Percentiles rank a stretch among this genome's conserved stretches.
phyloP scores from a whole-genome alignment of 2,113 vertebrate genomes.

The Meriones unguiculatus region DNA sequence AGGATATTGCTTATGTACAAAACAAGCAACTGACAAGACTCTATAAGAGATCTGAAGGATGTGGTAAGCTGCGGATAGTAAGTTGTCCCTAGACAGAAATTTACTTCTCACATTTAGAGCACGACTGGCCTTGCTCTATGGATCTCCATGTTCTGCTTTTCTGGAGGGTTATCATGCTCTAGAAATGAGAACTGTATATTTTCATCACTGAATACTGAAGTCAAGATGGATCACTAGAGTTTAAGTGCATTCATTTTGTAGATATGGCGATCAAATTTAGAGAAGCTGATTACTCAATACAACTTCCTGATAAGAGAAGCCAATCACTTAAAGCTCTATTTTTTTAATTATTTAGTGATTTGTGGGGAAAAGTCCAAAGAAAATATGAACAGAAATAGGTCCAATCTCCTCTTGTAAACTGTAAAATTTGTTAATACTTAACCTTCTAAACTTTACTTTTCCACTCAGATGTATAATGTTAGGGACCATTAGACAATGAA shows the following conservation, averaged over 20 bases:
- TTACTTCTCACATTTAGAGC: not conserved
- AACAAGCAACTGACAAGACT: not conserved
- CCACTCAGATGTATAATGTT: slow-evolving; percentile 40
- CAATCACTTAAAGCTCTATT: not conserved
- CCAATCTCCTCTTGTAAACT: not conserved
- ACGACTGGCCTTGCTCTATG: not conserved
- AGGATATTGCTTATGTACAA: not conserved
- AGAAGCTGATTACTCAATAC: not conserved
- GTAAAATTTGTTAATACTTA: not conserved
- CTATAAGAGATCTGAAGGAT: not conserved
- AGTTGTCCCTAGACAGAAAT: not conserved
- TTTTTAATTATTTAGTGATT: slow-evolving; percentile 5
- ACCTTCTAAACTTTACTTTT: slow-evolving; percentile 40
- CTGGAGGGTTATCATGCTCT: not conserved
- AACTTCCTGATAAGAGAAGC: not conserved
- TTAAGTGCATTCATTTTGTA: not conserved
- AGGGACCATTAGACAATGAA: slow-evolving; percentile 64
- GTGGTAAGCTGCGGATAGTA: not conserved
- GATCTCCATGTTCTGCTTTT: not conserved
- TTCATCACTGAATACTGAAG: not conserved
- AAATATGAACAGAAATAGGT: not conserved
- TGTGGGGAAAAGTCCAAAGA: slow-evolving; percentile 12
- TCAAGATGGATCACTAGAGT: not conserved
- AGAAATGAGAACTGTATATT: not conserved
- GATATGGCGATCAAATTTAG: not conserved